Percentiles rank a stretch among this genome's conserved stretches.
Conservation (phyloP, 1,140 invertebrate species). For the Mycetomoellerius zeteki region DNA sequence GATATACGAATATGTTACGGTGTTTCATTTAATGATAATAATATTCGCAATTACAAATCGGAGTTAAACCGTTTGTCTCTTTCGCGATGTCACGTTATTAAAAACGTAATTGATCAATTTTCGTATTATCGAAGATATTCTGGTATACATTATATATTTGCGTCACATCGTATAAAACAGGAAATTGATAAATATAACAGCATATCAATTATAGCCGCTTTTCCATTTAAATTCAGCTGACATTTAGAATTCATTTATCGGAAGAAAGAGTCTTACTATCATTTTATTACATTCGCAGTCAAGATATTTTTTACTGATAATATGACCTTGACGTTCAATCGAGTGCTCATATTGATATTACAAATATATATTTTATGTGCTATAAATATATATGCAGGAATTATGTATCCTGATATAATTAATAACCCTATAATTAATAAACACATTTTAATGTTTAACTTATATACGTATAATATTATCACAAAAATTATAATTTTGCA, state of each 20-base stretch:
- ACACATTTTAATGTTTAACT: not conserved
- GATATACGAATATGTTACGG: not conserved
- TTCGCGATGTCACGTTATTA: not conserved
- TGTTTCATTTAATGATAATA: not conserved
- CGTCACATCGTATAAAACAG: not conserved
- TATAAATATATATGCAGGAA: not conserved
- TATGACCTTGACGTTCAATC: too few relatives aligned
- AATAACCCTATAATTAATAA: constrained; percentile 13
- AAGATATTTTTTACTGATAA: constrained; percentile 3
- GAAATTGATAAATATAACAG: constrained; percentile 19
- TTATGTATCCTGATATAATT: not conserved
- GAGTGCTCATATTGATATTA: not conserved
- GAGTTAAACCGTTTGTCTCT: constrained; percentile 13
- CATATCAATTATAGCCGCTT: constrained; percentile 7
- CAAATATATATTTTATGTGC: not conserved
- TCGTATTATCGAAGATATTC: not conserved
- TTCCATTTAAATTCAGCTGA: constrained; percentile 1
- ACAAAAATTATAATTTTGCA: not conserved
- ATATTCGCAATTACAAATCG: not conserved
- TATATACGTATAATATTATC: not conserved
- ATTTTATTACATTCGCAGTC: not conserved
- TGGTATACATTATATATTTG: not conserved
- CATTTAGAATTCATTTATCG: not conserved
- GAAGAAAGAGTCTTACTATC: not conserved
- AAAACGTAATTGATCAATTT: constrained; percentile 24